Evolutionary conservation across 1,140 invertebrate species (phyloP).

Genomic region (Copidosoma floridanum): DNA sequence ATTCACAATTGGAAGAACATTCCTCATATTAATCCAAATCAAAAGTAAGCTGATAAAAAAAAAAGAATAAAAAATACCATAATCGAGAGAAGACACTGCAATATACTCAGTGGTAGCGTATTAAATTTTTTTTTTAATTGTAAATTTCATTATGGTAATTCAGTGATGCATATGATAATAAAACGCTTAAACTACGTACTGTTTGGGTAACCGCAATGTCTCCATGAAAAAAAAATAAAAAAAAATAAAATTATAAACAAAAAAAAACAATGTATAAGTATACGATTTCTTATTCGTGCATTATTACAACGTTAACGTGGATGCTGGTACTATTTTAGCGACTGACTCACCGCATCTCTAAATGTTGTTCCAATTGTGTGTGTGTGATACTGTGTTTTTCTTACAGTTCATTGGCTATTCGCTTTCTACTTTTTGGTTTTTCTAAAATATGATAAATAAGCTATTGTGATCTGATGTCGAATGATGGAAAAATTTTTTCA

Average conservation of each 20-base stretch:
- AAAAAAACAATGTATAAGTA: conserved; percentile 17
- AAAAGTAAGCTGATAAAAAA: conserved; percentile 35
- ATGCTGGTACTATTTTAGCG: conserved; percentile 46
- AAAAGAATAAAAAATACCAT: conserved; percentile 22
- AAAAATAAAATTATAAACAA: conserved; percentile 26
- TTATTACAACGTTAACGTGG: conserved; percentile 50
- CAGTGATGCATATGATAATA: no score
- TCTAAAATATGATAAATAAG: conserved; percentile 59
- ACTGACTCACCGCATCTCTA: conserved; percentile 56
- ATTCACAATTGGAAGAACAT: conserved; percentile 60
- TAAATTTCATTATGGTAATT: no score
- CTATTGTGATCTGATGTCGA: conserved; percentile 50
- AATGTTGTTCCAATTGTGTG: conserved; percentile 60
- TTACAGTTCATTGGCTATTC: conserved; percentile 53
- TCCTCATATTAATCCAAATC: conserved; percentile 45
- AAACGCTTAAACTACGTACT: no score
- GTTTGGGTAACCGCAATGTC: conserved; percentile 11
- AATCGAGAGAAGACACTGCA: no score
- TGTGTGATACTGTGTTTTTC: conserved; percentile 48
- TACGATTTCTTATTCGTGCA: conserved; percentile 51
- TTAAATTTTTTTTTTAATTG: no score
- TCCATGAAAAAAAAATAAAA: not conserved
- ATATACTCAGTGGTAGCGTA: no score
- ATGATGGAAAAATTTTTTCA: no score
- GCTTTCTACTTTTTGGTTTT: conserved; percentile 59